Evolutionary conservation across 2,888 invertebrate genomes (phyloP), one percentile per base, ranked within the genome.

Genomic region (Drosophila aldrichi): DNA sequence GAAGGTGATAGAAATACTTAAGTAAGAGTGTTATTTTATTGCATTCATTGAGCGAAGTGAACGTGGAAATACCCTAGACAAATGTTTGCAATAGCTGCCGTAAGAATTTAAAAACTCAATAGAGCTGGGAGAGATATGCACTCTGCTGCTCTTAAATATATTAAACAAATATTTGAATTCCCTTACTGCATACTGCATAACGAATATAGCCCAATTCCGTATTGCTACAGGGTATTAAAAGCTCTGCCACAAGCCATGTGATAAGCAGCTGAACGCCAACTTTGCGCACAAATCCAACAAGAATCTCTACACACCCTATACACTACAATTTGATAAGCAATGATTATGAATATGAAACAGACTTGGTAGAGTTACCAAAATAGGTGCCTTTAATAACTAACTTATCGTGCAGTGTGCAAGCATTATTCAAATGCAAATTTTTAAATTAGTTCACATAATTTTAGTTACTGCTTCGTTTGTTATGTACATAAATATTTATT

Each of bases 261-360:
- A 18, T 20, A 16, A 20, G 43, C 29, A 40, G 25, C 25, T 40
- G 36, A 32, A 29, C 51, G 36, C 18, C 32, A 72, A 58, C 48
- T 43, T 51, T 59, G 49, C 14, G n/a, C 41, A 51, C 29, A 44
- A 55, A 12, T n/a, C 20, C 20, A 43, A 25, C 40, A 20, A 10
- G 6, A 40, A 12, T 16, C 22, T 38, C 9, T 14, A 3, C 12
- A 6, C 36, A 25, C 14, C 18, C 12, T 36, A 0, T 4, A 36
- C 4, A 36, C 29, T 18, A 36, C 46, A 46, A 43, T 56, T 34
- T 3, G 12, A 25, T 25, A 12, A 38, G 12, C 36, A 22, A 22
- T 14, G 25, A 25, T 40, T 40, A 29, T 8, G 9, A 18, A 7
- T n/a, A 16, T n/a, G n/a, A 40, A 20, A 9, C 22, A 9, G 34